phyloP scores from a whole-genome alignment of 2,888 invertebrate genomes.

The Yponomeuta plumbellus region DNA sequence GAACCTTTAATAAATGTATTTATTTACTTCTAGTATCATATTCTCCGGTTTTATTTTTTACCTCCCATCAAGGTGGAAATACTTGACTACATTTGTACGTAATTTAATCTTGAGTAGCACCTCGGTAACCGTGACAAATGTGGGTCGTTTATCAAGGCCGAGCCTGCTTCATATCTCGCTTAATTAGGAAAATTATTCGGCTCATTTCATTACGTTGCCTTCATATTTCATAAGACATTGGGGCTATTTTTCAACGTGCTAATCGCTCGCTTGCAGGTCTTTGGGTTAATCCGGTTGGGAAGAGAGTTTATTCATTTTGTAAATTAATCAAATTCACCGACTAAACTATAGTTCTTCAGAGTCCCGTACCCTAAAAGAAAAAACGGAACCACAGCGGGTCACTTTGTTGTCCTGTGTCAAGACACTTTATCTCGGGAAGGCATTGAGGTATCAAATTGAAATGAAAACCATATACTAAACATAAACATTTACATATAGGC shows the following conservation, averaged over 20 bases:
- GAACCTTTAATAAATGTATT: too few relatives aligned
- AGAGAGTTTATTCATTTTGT: neutral
- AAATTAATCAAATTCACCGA: too few relatives aligned
- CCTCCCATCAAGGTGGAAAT: too few relatives aligned
- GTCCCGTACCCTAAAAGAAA: too few relatives aligned
- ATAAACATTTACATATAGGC: too few relatives aligned
- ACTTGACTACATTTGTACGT: too few relatives aligned
- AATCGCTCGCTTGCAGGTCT: neutral
- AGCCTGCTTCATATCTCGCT: slow-evolving; percentile 26
- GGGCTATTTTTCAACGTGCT: slow-evolving; percentile 5
- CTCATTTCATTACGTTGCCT: slow-evolving; percentile 14
- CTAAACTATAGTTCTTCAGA: too few relatives aligned
- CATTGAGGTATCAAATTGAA: too few relatives aligned
- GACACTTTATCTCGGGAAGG: too few relatives aligned
- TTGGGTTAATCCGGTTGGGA: neutral
- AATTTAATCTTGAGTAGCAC: neutral
- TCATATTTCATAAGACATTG: slow-evolving; percentile 14
- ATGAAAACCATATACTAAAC: too few relatives aligned
- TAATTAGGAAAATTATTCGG: slow-evolving; percentile 37
- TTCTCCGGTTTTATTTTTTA: neutral
- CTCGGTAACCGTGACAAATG: slow-evolving; percentile 17
- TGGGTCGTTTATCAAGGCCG: slow-evolving; percentile 17
- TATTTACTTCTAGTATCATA: neutral
- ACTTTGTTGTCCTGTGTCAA: too few relatives aligned
- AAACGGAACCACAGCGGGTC: too few relatives aligned